These are phyloP conservation scores for Elaeidobius kamerunicus DNA, from an alignment of 2,888 invertebrate species.

Conservation along the genomic window DNA sequence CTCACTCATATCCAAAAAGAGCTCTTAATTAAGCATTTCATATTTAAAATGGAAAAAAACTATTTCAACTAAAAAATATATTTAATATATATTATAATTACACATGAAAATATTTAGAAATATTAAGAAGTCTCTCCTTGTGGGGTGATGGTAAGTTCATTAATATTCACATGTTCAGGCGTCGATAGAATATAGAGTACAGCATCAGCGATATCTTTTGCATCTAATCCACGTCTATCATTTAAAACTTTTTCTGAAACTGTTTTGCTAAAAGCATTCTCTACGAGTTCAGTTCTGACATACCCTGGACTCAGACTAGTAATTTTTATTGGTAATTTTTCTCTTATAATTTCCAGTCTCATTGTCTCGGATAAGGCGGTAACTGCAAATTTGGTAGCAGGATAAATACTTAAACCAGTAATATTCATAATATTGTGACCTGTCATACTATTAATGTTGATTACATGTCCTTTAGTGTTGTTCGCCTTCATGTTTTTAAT, in stretches of 20 bases:
- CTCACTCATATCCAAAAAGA: no score
- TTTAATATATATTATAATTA: no score
- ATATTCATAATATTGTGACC: constrained; percentile 35
- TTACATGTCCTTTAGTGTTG: constrained; percentile 38
- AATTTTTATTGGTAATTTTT: constrained; percentile 27
- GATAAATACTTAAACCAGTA: constrained; percentile 20
- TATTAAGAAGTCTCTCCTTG: no score
- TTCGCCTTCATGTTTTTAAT: constrained; percentile 35
- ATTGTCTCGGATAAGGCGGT: constrained; percentile 32
- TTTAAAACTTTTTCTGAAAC: background rate
- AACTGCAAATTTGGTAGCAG: constrained; percentile 28
- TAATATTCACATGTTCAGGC: constrained; percentile 34
- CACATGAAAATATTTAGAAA: no score
- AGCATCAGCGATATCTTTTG: constrained; percentile 34
- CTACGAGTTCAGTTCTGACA: constrained; percentile 30
- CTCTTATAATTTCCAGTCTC: constrained; percentile 25
- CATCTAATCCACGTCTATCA: constrained; percentile 13
- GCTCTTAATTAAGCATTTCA: no score
- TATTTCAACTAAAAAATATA: no score
- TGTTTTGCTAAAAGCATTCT: background rate
- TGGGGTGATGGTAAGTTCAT: background rate
- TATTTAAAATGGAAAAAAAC: no score
- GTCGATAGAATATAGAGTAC: constrained; percentile 32
- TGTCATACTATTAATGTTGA: constrained; percentile 38
- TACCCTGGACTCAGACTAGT: constrained; percentile 37